Evolutionary conservation across 2,113 vertebrate genomes (phyloP), one percentile per base, ranked within the genome.

Genomic region (Tachuris rubrigastra): DNA sequence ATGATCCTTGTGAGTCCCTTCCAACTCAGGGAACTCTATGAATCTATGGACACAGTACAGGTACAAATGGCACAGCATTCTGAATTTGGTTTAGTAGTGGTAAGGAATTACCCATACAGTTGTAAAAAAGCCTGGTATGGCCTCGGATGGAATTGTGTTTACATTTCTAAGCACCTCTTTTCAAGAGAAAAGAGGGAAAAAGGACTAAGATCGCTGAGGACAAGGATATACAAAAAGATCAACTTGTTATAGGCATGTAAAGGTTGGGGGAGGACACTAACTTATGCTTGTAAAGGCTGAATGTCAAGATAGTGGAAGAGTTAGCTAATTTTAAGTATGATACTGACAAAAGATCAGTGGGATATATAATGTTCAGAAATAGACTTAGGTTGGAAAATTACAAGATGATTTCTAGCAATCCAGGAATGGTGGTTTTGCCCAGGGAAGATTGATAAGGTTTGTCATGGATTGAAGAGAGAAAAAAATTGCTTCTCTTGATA

Each of bases 381-480:
- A 92, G 41, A 69, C 19, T 67, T 72, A 52, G 14, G 25, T 8
- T 88, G 72, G 79, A 95, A 91, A 93, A 77, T 44, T 85, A 63
- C 59, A 85, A 80, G 63, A 58, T 59, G 28, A 77, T 88, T 90
- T 90, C 63, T 73, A 92, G 55, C 46, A 74, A 63, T 71, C 19
- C 21, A 74, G 46, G 33, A 56, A 56, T 1, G 6, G 47, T 84
- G 30, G 14, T 74, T 93, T 95, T 81, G 27, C 19, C 46, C 30
- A 67, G 65, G 16, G 12, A 74, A 77, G 39, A 55, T 6, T 89
- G 79, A 59, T 84, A 93, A 77, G 8, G 14, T 62, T 96, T 79
- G 41, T 90, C 75, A 39, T 22, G 30, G 42, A 80, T 1, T 31
- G 75, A 62, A 86, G 24, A 88, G 28, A 58, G 20, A 39, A 44